These are phyloP conservation scores for Noturus placidus DNA, from an alignment of 2,113 vertebrate genomes.

Conservation along the genomic window DNA sequence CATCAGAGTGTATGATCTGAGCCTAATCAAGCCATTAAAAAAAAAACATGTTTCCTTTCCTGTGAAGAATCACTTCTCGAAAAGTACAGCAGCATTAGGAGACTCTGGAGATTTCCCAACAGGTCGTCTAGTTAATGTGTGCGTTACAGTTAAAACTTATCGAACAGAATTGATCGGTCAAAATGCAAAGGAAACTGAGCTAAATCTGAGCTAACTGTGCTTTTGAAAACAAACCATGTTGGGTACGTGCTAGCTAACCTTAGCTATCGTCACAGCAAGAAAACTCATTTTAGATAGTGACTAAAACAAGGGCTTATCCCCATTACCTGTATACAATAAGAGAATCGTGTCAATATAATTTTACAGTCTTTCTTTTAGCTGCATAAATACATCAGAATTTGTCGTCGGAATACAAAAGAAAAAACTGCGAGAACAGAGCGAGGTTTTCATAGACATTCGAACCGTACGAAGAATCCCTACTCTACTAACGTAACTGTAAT, in stretches of 20 bases:
- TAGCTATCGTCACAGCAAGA: background rate
- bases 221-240: background rate
- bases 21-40: background rate
- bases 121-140: background rate
- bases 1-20: background rate
- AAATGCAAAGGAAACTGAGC: background rate
- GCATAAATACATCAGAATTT: background rate
- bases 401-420: background rate
- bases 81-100: background rate
- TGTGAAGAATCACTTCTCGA: too few relatives aligned
- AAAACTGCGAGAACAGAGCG: background rate
- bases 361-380: background rate
- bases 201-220: background rate
- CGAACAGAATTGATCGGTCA: too few relatives aligned
- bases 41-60: too few relatives aligned
- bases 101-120: background rate
- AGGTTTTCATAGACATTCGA: background rate
- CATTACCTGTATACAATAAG: background rate
- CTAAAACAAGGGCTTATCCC: background rate
- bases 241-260: background rate
- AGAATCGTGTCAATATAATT: background rate
- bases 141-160: background rate
- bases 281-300: background rate
- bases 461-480: background rate
- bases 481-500: conserved; percentile 7